These are phyloP conservation scores for Holotrichia oblita DNA, from an alignment of 1,140 invertebrate genomes.

Conservation along the genomic window DNA sequence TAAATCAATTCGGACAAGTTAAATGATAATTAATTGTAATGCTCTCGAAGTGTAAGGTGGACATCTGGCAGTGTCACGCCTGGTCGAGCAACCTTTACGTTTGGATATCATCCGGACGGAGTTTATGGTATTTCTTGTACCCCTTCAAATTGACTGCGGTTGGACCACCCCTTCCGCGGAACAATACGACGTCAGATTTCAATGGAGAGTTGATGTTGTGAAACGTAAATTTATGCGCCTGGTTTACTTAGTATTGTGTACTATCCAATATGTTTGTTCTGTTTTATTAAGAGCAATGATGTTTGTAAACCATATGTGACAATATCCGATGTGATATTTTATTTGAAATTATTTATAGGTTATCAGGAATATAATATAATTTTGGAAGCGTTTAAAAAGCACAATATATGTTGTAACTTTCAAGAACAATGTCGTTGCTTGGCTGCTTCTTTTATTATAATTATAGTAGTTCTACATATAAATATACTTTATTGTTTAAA, in stretches of 20 bases:
- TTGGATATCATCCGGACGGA: slow-evolving; percentile 45
- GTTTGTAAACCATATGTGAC: no score
- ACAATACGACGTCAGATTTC: slow-evolving; percentile 47
- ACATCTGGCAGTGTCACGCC: slow-evolving; percentile 52
- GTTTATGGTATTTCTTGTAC: slow-evolving; percentile 49
- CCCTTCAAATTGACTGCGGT: slow-evolving; percentile 48
- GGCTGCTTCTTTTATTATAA: no score
- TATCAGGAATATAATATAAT: no score
- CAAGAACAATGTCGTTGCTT: no score
- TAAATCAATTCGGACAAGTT: slow-evolving; percentile 48
- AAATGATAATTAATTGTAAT: slow-evolving; percentile 52
- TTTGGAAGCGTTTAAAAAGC: no score
- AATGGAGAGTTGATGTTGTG: slow-evolving; percentile 54
- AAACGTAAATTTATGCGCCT: slow-evolving; percentile 50
- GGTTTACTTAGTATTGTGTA: slow-evolving; percentile 38
- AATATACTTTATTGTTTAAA: no score
- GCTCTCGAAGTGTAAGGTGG: slow-evolving; percentile 48
- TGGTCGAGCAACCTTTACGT: slow-evolving; percentile 45
- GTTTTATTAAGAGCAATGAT: no score
- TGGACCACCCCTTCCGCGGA: slow-evolving; percentile 47
- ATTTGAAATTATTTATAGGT: no score
- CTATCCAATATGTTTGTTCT: no score
- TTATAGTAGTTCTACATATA: no score
- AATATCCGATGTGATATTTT: no score
- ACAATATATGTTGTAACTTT: no score